These are phyloP conservation scores for Drosophila arizonae DNA, from an alignment of 1,140 invertebrate species.

Conservation along the genomic window DNA sequence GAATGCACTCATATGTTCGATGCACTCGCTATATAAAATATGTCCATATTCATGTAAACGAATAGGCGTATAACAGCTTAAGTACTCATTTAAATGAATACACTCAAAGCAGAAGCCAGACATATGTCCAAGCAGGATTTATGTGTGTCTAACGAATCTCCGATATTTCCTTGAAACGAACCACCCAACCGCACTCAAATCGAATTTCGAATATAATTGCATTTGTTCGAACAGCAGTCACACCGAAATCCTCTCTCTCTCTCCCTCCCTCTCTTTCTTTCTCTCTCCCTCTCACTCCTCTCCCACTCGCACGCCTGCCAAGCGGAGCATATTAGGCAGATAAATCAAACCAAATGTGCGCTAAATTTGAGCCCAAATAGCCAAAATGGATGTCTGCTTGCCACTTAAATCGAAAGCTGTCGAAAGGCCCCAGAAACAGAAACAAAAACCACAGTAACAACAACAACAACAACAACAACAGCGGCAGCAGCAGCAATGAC, in stretches of 20 bases:
- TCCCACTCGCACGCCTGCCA: not conserved
- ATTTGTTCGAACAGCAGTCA: constrained; percentile 12
- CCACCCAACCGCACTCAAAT: constrained; percentile 13
- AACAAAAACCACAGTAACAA: not conserved
- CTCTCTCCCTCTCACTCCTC: not conserved
- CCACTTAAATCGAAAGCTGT: constrained; percentile 4
- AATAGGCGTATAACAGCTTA: not conserved
- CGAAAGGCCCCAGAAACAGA: not conserved
- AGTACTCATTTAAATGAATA: not conserved
- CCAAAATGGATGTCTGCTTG: constrained; percentile 4
- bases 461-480: not conserved
- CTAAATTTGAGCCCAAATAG: constrained; percentile 45
- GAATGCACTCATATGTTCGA: too few relatives aligned
- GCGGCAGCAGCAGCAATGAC: not conserved
- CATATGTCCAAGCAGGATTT: too few relatives aligned
- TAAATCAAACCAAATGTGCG: constrained; percentile 66
- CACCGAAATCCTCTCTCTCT: not conserved
- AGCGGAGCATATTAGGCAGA: constrained; percentile 33
- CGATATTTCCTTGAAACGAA: not conserved
- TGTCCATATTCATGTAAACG: not conserved
- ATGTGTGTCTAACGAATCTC: not conserved
- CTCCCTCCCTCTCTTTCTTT: not conserved
- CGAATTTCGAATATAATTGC: constrained; percentile 44
- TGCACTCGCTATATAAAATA: too few relatives aligned
- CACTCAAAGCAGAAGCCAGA: too few relatives aligned